Evolutionary conservation across 2,888 invertebrate species (phyloP).

Genomic region (Caenorhabditis becei): DNA sequence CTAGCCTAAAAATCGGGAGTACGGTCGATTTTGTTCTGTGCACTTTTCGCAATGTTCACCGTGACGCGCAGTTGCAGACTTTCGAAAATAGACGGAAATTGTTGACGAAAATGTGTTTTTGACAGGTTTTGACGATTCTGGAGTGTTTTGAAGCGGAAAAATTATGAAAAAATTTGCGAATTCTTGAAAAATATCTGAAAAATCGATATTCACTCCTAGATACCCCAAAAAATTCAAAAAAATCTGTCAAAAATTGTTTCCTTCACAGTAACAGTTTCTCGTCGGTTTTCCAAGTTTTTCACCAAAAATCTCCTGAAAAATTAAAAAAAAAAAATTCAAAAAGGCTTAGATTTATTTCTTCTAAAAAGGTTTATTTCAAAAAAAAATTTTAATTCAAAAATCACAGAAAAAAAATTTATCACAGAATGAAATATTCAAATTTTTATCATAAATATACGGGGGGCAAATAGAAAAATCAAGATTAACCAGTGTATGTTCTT

Average conservation of each 20-base stretch:
- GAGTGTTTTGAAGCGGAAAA: background rate
- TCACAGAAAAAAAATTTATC: too few species aligned
- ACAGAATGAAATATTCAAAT: background rate
- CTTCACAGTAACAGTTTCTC: background rate
- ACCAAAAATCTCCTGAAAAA: too few species aligned
- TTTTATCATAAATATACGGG: too few species aligned
- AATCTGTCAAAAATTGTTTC: background rate
- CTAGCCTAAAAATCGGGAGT: conserved; percentile 39
- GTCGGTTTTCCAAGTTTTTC: too few species aligned
- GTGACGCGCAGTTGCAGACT: conserved; percentile 32
- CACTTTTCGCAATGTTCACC: conserved; percentile 9
- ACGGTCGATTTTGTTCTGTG: conserved; percentile 38
- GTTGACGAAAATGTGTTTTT: background rate
- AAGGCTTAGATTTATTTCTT: too few species aligned
- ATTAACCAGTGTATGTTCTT: background rate
- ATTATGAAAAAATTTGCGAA: background rate
- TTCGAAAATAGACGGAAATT: background rate
- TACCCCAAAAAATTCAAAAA: background rate
- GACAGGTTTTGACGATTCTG: background rate
- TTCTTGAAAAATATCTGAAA: background rate
- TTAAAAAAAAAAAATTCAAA: background rate
- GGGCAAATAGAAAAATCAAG: background rate
- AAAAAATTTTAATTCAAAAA: too few species aligned
- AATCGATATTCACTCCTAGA: background rate
- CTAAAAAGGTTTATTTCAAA: background rate